Evolutionary conservation across 2,888 invertebrate species (phyloP).

Genomic region (Synergus umbraculus): DNA sequence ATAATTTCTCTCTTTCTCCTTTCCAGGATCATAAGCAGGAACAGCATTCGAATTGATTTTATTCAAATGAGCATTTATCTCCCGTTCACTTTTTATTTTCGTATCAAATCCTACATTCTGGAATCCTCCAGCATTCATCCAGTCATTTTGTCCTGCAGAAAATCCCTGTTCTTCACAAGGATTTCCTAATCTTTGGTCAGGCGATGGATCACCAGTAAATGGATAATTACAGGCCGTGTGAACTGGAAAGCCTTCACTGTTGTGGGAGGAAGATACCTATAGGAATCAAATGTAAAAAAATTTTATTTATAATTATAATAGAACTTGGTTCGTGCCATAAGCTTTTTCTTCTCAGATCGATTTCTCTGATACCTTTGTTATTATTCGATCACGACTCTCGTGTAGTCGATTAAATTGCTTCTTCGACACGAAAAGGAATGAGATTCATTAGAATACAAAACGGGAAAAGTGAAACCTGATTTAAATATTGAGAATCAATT

Average conservation of each 20-base stretch:
- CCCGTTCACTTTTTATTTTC: conserved; percentile 47
- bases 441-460: background rate
- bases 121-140: background rate
- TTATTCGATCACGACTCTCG: conserved; percentile 48
- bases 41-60: conserved; percentile 41
- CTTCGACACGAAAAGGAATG: background rate
- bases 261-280: background rate
- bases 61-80: conserved; percentile 44
- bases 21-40: conserved; percentile 38
- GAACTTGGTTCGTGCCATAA: background rate
- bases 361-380: conserved; percentile 9
- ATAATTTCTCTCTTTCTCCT: conserved; percentile 51
- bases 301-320: background rate
- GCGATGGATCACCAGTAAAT: conserved; percentile 45
- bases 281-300: background rate
- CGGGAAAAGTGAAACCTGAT: background rate
- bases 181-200: conserved; percentile 16
- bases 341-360: conserved; percentile 6
- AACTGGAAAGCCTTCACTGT: conserved; percentile 45
- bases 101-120: conserved; percentile 9
- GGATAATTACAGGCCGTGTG: conserved; percentile 52
- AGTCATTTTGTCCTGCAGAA: background rate
- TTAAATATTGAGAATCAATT: background rate
- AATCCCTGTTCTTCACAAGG: background rate
- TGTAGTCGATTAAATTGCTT: conserved; percentile 53